Percentiles rank a stretch among this genome's conserved stretches.
Conservation (phyloP, 2,888 invertebrate genomes). For the Cantharis rustica region DNA sequence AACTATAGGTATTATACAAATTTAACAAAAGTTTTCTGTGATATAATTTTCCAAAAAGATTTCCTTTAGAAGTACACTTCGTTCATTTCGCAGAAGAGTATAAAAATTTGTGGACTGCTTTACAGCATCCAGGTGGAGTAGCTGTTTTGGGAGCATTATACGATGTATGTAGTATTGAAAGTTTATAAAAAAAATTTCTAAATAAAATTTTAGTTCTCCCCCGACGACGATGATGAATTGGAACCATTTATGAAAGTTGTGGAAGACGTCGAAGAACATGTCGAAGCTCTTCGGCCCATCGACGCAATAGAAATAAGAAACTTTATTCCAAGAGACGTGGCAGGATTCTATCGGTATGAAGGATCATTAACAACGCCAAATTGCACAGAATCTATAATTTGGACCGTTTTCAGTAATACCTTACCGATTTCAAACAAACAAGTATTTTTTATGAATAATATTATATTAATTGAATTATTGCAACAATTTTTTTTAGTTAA, state of each 20-base stretch:
- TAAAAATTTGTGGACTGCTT: constrained; percentile 58
- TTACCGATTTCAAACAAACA: constrained; percentile 60
- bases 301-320: constrained; percentile 42
- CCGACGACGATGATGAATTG: constrained; percentile 50
- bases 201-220: constrained; percentile 47
- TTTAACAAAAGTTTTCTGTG: not conserved
- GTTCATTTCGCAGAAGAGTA: constrained; percentile 66
- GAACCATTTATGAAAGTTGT: constrained; percentile 44
- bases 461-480: not conserved
- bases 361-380: constrained; percentile 78
- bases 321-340: constrained; percentile 62
- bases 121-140: constrained; percentile 61
- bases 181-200: not conserved
- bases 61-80: constrained; percentile 68
- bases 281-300: constrained; percentile 15
- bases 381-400: constrained; percentile 75
- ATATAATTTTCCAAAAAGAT: constrained; percentile 51
- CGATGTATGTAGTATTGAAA: constrained; percentile 55
- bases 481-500: constrained; percentile 43
- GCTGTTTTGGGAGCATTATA: constrained; percentile 69
- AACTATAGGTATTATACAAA: constrained; percentile 52
- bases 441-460: constrained; percentile 45
- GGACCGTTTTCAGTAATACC: constrained; percentile 68
- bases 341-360: constrained; percentile 61
- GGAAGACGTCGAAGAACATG: constrained; percentile 39